A percentile compares a stretch with the other conserved stretches of the same genome.
These are phyloP conservation scores for Platycnemis pennipes DNA, from an alignment of 2,888 invertebrate genomes.

Conservation along the genomic window DNA sequence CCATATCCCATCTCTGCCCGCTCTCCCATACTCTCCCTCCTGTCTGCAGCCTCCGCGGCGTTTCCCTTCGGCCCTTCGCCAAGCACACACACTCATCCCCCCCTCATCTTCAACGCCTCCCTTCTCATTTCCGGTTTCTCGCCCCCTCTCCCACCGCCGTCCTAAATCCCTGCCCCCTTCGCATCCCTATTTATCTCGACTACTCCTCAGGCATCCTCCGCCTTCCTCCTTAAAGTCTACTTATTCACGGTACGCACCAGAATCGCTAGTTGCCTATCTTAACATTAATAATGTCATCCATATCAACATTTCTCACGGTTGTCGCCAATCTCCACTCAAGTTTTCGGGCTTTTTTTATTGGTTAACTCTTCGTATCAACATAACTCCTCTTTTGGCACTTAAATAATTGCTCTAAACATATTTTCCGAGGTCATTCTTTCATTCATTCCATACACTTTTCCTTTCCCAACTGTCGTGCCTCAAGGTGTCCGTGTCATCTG, in stretches of 20 bases:
- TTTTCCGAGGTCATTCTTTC: not conserved
- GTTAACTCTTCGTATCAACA: too few species aligned
- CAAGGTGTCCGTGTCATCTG: too few species aligned
- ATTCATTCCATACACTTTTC: not conserved
- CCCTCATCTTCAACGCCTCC: not conserved
- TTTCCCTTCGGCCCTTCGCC: not conserved
- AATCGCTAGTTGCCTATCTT: too few species aligned
- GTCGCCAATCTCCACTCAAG: too few species aligned
- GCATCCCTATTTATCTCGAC: not conserved
- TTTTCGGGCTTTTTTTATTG: too few species aligned
- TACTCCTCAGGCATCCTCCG: not conserved
- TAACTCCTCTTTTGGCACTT: not conserved
- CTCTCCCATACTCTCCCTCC: constrained; percentile 8
- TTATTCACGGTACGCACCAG: not conserved
- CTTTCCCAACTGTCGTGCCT: too few species aligned
- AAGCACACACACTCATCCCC: not conserved
- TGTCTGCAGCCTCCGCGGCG: too few species aligned
- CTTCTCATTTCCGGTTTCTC: not conserved
- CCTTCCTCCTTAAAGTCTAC: not conserved
- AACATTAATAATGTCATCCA: too few species aligned
- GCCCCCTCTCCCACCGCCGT: not conserved
- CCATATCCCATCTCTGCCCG: constrained; percentile 36
- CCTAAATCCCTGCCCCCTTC: not conserved
- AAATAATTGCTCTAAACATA: not conserved
- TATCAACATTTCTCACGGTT: too few species aligned